These are phyloP conservation scores for Coccyzus lansbergi DNA, from an alignment of 2,797 vertebrate species.

Conservation along the genomic window DNA sequence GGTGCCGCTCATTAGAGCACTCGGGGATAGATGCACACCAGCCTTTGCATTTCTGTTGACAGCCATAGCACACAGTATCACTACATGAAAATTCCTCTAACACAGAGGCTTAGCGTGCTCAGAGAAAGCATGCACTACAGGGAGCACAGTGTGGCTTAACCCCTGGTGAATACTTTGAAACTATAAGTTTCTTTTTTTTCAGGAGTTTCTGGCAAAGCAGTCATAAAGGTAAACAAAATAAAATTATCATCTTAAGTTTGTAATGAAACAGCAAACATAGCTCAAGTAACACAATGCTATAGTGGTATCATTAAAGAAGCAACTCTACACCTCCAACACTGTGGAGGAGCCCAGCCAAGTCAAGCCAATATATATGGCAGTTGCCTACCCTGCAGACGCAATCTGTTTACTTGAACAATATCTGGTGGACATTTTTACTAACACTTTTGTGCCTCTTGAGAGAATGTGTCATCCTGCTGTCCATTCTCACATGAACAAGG, in stretches of 20 bases:
- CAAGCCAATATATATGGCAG: neutral
- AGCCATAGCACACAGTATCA: neutral
- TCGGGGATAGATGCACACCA: neutral
- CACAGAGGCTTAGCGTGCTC: constrained; percentile 11
- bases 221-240: neutral
- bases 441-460: neutral
- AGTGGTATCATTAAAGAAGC: neutral
- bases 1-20: neutral
- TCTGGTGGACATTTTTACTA: neutral
- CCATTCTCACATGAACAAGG: neutral
- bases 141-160: neutral
- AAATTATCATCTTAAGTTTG: neutral
- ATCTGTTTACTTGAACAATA: neutral
- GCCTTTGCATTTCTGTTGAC: neutral
- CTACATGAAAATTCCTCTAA: constrained; percentile 55
- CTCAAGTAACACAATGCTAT: neutral
- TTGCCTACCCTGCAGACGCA: neutral
- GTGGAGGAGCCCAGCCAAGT: neutral
- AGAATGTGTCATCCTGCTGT: neutral
- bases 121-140: neutral
- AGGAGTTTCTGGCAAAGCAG: neutral
- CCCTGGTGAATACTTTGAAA: neutral
- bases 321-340: neutral
- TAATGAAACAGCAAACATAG: neutral
- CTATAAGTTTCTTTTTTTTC: neutral